Base-by-base conservation (phyloP, 1,140 invertebrate species). In the Diorhabda sublineata region DNA sequence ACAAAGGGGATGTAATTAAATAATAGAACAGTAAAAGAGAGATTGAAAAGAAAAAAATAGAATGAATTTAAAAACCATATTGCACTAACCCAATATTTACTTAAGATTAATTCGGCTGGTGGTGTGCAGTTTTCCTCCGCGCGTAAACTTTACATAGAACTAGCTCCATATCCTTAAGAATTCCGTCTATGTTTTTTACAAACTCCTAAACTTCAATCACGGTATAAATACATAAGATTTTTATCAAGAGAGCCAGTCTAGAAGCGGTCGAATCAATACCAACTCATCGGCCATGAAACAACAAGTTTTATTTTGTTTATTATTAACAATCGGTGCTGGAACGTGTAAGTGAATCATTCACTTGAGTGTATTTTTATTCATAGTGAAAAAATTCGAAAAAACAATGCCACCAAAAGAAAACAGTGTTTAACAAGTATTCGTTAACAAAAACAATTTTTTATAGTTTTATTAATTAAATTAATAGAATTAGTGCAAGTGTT, bases 141-240 rank as follows among this genome's bases (percentile, higher is more conserved):
- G 6, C 47, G 4, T n/a, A 52, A 6, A 6, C 6, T n/a, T 8
- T 52, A 52, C 47, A 8, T 52, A n/a, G 47, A 52, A 52, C 6
- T 8, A n/a, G n/a, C 47, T 8, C 47, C 2, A 52, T 52, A 52
- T 52, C 47, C 47, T 52, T n/a, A n/a, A 52, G 47, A 52, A 52
- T 52, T 52, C 47, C 47, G 47, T 52, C 47, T 52, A 8, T 6
- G 6, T 52, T 52, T 52, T 52, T 52, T 52, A n/a, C 47, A 52
- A 4, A n/a, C 47, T 6, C n/a, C 47, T 52, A 8, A n/a, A n/a
- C n/a, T n/a, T 52, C 47, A 8, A 52, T 3, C 26, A 26, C 26
- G 26, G n/a, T 52, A 52, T 52, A 52, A 52, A 52, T 52, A 52
- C 47, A 52, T 52, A 52, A 52, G 47, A 52, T 52, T 52, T 52